phyloP scores from a whole-genome alignment of 1,140 invertebrate genomes.

The Sycophila sp. region DNA sequence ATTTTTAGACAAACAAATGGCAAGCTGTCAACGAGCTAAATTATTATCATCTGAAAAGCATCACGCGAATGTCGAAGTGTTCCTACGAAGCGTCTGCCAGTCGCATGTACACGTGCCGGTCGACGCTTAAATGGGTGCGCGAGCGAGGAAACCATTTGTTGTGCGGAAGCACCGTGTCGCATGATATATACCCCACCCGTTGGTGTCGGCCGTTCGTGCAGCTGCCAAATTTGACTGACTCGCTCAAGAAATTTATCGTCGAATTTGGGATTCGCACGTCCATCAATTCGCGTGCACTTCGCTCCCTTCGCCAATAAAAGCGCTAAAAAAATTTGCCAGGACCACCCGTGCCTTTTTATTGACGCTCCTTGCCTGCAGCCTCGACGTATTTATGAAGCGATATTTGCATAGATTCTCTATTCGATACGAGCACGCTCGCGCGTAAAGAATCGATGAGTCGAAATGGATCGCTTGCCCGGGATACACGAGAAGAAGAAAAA shows the following conservation, averaged over 20 bases:
- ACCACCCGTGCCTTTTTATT: too few relatives aligned
- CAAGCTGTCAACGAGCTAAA: background rate
- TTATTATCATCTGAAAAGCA: background rate
- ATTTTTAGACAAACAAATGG: too few relatives aligned
- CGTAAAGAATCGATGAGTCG: too few relatives aligned
- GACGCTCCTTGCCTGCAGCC: too few relatives aligned
- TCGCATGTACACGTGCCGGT: background rate
- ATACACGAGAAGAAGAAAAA: too few relatives aligned
- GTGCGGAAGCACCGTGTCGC: background rate
- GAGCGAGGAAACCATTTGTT: background rate
- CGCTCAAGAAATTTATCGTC: slow-evolving; percentile 3
- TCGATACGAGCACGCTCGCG: too few relatives aligned
- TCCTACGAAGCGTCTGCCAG: background rate
- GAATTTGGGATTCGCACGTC: background rate
- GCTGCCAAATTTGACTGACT: slow-evolving; percentile 1
- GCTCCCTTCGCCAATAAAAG: too few relatives aligned
- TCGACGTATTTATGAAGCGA: too few relatives aligned
- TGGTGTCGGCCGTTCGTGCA: background rate
- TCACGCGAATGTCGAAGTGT: background rate
- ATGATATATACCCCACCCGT: background rate
- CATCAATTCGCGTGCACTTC: background rate
- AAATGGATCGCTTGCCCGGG: too few relatives aligned
- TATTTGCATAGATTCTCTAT: too few relatives aligned
- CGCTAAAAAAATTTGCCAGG: too few relatives aligned
- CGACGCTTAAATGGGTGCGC: too few relatives aligned